Evolutionary conservation across 2,888 invertebrate species (phyloP).

Genomic region (Torymus texanus): DNA sequence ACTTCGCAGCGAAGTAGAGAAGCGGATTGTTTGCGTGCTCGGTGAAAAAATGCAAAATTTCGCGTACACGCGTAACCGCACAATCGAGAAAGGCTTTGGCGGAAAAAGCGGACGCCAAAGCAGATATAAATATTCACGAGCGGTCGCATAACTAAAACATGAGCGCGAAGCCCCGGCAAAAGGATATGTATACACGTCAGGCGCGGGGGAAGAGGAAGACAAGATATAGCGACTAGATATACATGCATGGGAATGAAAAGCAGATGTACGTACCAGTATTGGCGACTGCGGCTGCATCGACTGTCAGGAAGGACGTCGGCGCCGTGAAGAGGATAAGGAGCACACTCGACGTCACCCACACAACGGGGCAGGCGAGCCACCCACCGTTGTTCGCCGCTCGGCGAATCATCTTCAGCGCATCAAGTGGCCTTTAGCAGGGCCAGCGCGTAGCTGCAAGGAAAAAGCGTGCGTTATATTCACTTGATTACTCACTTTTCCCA

Average conservation of each 20-base stretch:
- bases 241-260: background rate
- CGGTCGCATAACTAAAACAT: no score
- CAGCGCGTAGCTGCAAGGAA: conserved; percentile 61
- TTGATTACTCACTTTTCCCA: conserved; percentile 37
- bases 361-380: conserved; percentile 69
- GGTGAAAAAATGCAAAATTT: no score
- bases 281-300: conserved; percentile 23
- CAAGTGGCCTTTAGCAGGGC: conserved; percentile 65
- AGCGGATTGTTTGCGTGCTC: no score
- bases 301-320: conserved; percentile 40
- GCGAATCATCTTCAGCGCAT: conserved; percentile 74
- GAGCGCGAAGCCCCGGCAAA: no score
- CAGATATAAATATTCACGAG: no score
- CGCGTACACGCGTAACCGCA: no score
- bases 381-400: conserved; percentile 70
- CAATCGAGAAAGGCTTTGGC: no score
- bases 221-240: background rate
- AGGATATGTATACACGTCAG: no score
- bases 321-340: conserved; percentile 64
- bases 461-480: conserved; percentile 21
- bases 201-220: no score
- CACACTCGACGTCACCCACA: conserved; percentile 68
- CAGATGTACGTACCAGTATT: conserved; percentile 27
- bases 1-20: no score
- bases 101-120: no score